phyloP scores from a whole-genome alignment of 2,888 invertebrate genomes.

The Ophion costatus region DNA sequence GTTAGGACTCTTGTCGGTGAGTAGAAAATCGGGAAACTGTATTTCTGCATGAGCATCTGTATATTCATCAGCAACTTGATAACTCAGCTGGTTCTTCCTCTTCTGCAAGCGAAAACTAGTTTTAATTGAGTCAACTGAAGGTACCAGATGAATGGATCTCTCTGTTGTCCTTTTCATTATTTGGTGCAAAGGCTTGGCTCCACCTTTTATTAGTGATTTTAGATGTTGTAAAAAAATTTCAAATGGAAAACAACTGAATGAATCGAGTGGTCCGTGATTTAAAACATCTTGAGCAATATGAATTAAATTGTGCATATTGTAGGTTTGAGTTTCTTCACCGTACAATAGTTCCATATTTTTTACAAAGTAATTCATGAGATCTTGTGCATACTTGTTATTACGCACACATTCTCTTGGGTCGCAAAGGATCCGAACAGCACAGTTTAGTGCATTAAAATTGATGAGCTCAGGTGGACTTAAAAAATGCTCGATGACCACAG shows the following conservation, averaged over 20 bases:
- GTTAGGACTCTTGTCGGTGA: not conserved
- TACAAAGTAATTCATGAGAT: constrained; percentile 66
- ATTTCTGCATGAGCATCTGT: constrained; percentile 7
- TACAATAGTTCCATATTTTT: constrained; percentile 61
- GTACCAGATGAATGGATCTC: constrained; percentile 17
- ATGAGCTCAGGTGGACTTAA: constrained; percentile 16
- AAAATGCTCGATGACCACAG: not conserved
- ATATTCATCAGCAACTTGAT: not conserved
- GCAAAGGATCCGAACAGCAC: constrained; percentile 55
- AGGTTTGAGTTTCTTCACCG: constrained; percentile 53
- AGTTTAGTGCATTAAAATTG: constrained; percentile 34
- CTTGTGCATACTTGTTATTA: constrained; percentile 58
- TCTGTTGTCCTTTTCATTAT: constrained; percentile 37
- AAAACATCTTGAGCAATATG: constrained; percentile 43
- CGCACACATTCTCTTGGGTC: constrained; percentile 55
- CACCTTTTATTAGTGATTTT: constrained; percentile 14
- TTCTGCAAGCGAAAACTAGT: constrained; percentile 1
- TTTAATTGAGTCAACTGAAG: not conserved
- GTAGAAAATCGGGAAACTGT: not conserved
- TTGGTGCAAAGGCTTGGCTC: constrained; percentile 30
- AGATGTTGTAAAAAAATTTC: constrained; percentile 29
- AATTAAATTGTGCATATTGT: constrained; percentile 72
- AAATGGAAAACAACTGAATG: constrained; percentile 41
- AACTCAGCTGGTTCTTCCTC: not conserved
- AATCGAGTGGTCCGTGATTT: constrained; percentile 37